Evolutionary conservation across 2,888 invertebrate species (phyloP), one percentile per base, ranked within the genome.

Genomic region (Eupithecia tripunctaria): DNA sequence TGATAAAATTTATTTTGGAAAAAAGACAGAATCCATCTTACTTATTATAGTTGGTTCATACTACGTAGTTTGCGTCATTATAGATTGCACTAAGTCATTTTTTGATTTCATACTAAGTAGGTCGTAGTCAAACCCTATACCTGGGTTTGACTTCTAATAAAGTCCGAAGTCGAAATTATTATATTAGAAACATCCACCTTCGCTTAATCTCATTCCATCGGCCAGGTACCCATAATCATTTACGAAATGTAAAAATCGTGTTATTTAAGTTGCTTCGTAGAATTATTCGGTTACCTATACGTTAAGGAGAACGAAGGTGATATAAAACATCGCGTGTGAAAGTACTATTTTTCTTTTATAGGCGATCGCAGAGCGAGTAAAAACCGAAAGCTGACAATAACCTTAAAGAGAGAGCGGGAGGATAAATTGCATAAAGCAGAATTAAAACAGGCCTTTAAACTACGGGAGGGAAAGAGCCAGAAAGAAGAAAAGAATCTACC

Each of bases 281-380:
- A 69, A 60, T 51, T 43, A 68, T 67, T 65, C 71, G 71, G 67
- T 62, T 67, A 64, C 62, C 64, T 32, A 27, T 59, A 29, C 8
- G 66, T 71, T 63, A 36, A 12, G 62, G 71, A 67, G 70, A 77
- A 64, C 14, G 12, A 56, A 64, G 41, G 64, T 64, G 64, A 38
- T 38, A 25, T 38, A 81, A 78, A 89, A 88, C 85, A 85, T 82
- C 88, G 87, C 89, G 85, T 88, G 88, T 92, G 89, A 92, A 89
- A 88, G 86, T 85, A 87, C 89, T 81, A 89, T 92, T 93, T 93
- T 79, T 93, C 93, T 93, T 93, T 93, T 93, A 91, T 93, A 94
- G 93, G 93, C 90, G 85, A 85, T 78, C 87, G 88, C 83, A 87
- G 91, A 86, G 88, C 88, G 80, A 81, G 86, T 81, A 91, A 91